Evolutionary conservation across 30 jellyfish, hydroid and myxozoan genomes (phyloP).

Genomic region (Turritopsis rubra): DNA sequence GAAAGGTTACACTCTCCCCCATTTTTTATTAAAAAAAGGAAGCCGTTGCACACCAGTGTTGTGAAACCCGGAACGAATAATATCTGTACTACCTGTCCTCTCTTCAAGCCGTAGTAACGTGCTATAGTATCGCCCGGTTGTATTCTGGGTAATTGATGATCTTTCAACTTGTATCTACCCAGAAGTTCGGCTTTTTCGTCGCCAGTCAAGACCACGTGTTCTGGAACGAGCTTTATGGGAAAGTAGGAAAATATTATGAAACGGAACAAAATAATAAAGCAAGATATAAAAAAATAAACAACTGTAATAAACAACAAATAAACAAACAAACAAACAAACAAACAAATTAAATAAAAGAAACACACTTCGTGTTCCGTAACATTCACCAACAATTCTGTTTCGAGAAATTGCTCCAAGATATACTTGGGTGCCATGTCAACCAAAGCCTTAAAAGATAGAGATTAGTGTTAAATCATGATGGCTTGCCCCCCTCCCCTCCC

Average conservation of each 20-base stretch:
- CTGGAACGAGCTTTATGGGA: conserved; percentile 81
- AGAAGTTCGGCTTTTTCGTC: conserved; percentile 91
- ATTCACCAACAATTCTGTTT: conserved; percentile 81
- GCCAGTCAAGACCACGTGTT: conserved; percentile 86
- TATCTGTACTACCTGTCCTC: conserved; percentile 99
- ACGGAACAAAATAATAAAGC: no score
- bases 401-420: conserved; percentile 87
- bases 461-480: no score
- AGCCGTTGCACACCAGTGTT: no score
- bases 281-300: no score
- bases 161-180: conserved; percentile 86
- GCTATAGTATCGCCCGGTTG: conserved; percentile 99
- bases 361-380: conserved; percentile 95
- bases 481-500: no score
- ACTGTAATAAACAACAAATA: no score
- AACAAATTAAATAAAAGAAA: neutral
- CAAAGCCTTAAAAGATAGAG: conserved; percentile 52
- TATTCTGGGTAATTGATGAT: conserved; percentile 92
- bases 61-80: no score
- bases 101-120: conserved; percentile 83
- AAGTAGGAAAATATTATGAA: neutral
- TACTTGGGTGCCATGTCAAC: conserved; percentile 99
- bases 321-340: neutral
- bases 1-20: no score
- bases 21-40: no score